phyloP scores from a whole-genome alignment of 2,797 vertebrate genomes.

The Takifugu rubripes region DNA sequence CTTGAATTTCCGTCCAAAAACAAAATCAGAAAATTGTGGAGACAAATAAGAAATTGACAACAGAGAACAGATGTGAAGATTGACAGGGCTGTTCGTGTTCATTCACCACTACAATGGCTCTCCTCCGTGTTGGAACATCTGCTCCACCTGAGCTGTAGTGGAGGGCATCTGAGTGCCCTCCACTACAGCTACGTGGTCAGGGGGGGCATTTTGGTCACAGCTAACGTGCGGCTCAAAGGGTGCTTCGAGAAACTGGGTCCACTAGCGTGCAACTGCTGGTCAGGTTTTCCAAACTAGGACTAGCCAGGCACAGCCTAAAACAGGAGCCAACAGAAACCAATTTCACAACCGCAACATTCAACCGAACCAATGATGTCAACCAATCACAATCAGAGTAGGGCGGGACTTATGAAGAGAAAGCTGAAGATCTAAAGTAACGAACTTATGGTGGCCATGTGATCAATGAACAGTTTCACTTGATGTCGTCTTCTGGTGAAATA shows the following conservation, averaged over 20 bases:
- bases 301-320: too few species aligned
- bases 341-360: not conserved
- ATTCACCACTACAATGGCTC: too few species aligned
- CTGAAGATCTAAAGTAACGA: too few species aligned
- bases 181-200: too few species aligned
- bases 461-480: not conserved
- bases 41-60: constrained; percentile 26
- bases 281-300: too few species aligned
- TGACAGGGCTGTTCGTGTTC: too few species aligned
- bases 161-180: not conserved
- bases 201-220: too few species aligned
- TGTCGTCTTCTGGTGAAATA: not conserved
- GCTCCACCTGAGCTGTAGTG: constrained; percentile 17
- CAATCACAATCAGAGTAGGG: not conserved
- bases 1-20: constrained; percentile 30
- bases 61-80: constrained; percentile 13
- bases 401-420: not conserved
- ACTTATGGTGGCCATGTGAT: too few species aligned
- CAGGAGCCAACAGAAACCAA: not conserved
- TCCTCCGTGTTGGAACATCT: constrained; percentile 17
- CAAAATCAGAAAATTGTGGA: constrained; percentile 41
- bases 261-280: too few species aligned
- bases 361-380: not conserved
- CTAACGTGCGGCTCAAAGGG: too few species aligned
- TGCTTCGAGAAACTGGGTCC: too few species aligned